These are phyloP conservation scores for Scaptomyza caliginosa DNA, from an alignment of 2,888 invertebrate species.

Conservation along the genomic window DNA sequence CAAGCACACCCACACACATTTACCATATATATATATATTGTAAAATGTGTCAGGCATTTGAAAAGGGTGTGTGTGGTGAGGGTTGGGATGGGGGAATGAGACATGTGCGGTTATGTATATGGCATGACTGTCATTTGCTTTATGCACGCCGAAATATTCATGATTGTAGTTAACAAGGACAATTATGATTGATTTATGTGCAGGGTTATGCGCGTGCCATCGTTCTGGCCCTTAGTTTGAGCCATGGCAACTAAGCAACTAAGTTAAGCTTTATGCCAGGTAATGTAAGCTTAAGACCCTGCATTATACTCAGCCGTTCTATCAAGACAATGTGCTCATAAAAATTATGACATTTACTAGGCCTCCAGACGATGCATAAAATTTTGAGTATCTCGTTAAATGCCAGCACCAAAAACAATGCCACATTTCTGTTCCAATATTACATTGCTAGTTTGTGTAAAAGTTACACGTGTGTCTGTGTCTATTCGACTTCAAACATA, in stretches of 20 bases:
- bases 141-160: slow-evolving; percentile 77
- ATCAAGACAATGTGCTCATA: slow-evolving; percentile 52
- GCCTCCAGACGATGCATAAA: slow-evolving; percentile 44
- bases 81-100: not conserved
- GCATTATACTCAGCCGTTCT: slow-evolving; percentile 43
- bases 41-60: slow-evolving; percentile 32
- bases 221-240: slow-evolving; percentile 52
- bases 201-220: slow-evolving; percentile 53
- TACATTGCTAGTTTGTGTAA: slow-evolving; percentile 52
- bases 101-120: slow-evolving; percentile 47
- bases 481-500: slow-evolving; percentile 39
- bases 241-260: slow-evolving; percentile 38
- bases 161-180: slow-evolving; percentile 80
- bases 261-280: slow-evolving; percentile 52
- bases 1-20: slow-evolving; percentile 15
- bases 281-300: slow-evolving; percentile 44
- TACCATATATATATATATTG: slow-evolving; percentile 6
- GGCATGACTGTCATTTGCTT: slow-evolving; percentile 78
- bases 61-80: not conserved
- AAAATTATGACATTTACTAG: slow-evolving; percentile 58
- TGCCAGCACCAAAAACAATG: slow-evolving; percentile 32
- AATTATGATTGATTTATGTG: slow-evolving; percentile 79
- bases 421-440: slow-evolving; percentile 32
- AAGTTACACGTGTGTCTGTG: slow-evolving; percentile 20
- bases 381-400: slow-evolving; percentile 69